These are phyloP conservation scores for Neodiprion lecontei DNA, from an alignment of 1,140 invertebrate genomes.

Conservation along the genomic window DNA sequence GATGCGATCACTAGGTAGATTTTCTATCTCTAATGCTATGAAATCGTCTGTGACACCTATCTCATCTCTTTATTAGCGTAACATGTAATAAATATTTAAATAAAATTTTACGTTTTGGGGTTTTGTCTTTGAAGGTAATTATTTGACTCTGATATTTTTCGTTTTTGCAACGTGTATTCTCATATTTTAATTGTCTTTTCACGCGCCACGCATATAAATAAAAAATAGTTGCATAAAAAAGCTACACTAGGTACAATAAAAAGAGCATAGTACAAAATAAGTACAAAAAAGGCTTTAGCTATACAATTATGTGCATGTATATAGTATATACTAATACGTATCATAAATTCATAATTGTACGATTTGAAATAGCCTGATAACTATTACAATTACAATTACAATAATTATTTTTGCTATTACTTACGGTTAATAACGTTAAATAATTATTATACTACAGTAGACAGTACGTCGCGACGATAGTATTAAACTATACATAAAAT, in stretches of 20 bases:
- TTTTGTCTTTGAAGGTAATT: not conserved
- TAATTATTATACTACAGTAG: not conserved
- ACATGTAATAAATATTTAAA: not conserved
- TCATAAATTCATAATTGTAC: no score
- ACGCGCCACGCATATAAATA: not conserved
- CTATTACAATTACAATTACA: not conserved
- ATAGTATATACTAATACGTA: not conserved
- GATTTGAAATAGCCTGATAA: no score
- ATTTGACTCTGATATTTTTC: not conserved
- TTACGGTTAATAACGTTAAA: not conserved
- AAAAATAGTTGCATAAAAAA: constrained; percentile 6
- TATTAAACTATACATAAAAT: not conserved
- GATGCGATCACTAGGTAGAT: no score
- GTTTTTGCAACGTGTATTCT: not conserved
- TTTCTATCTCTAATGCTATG: no score
- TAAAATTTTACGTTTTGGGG: not conserved
- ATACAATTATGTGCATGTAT: not conserved
- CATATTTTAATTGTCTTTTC: not conserved
- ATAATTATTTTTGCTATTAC: not conserved
- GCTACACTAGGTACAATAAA: constrained; percentile 1
- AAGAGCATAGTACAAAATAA: not conserved
- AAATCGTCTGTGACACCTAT: no score
- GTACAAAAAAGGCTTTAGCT: not conserved
- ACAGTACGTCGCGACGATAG: not conserved
- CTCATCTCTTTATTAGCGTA: no score